Conservation (phyloP, 1,140 invertebrate species). For the Monomorium pharaonis region DNA sequence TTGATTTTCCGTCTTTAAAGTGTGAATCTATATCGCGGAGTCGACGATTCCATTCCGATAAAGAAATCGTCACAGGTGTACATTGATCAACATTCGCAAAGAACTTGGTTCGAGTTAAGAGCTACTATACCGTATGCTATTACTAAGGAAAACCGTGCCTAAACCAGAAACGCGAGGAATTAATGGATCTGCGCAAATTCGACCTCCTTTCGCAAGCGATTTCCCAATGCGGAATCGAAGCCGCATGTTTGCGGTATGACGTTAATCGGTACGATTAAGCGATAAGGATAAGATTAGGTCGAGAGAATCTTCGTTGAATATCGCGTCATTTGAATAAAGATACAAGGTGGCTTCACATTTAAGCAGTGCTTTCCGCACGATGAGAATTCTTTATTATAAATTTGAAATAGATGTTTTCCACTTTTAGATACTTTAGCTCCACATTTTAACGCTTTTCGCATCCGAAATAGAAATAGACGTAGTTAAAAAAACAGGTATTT, state of each 20-base stretch:
- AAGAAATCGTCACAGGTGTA: not conserved
- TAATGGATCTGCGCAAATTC: conserved; percentile 46
- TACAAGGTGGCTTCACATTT: not conserved
- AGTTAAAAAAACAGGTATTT: not conserved
- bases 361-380: too few species aligned
- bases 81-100: not conserved
- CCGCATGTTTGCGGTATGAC: conserved; percentile 24
- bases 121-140: not conserved
- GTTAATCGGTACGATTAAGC: conserved; percentile 41
- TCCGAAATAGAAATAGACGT: not conserved
- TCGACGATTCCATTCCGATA: not conserved
- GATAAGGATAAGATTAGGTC: conserved; percentile 37
- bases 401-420: not conserved
- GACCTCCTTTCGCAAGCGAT: conserved; percentile 41
- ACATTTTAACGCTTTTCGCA: not conserved
- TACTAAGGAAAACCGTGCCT: conserved; percentile 16
- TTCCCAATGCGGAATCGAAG: conserved; percentile 41
- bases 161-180: conserved; percentile 36
- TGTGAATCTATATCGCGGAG: not conserved
- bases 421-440: not conserved
- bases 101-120: not conserved
- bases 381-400: not conserved
- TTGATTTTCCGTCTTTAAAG: not conserved
- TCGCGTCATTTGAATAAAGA: conserved; percentile 5
- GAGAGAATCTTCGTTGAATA: not conserved